These are phyloP conservation scores for Gambelia wislizenii DNA, from an alignment of 2,797 vertebrate genomes.

Conservation along the genomic window DNA sequence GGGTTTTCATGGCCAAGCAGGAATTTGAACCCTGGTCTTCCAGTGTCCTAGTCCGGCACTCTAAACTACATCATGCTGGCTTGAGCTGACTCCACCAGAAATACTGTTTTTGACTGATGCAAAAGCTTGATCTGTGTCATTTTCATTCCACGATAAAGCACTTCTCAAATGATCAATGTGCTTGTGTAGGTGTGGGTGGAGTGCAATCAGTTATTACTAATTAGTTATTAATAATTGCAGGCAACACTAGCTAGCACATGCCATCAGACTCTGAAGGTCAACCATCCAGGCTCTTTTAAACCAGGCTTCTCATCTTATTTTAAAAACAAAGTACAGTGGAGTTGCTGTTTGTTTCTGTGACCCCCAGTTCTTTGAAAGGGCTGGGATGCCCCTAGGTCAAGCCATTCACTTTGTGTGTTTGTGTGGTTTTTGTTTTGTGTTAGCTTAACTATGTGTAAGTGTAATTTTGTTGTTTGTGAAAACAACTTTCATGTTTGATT, in stretches of 20 bases:
- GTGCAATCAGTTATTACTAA: not conserved
- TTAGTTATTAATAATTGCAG: not conserved
- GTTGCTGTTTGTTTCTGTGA: not conserved
- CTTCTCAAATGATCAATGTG: not conserved
- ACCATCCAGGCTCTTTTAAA: not conserved
- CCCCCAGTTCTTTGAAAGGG: not conserved
- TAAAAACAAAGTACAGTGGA: not conserved
- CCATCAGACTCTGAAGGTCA: not conserved
- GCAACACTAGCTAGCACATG: not conserved
- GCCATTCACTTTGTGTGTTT: not conserved
- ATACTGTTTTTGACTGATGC: not conserved
- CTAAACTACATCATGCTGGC: too few relatives aligned
- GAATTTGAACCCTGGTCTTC: too few relatives aligned
- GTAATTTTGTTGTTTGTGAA: not conserved
- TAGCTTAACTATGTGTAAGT: too few relatives aligned
- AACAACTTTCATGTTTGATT: not conserved
- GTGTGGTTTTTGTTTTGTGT: not conserved
- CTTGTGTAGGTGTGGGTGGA: not conserved
- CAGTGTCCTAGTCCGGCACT: too few relatives aligned
- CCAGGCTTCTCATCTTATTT: not conserved
- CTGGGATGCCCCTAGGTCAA: not conserved
- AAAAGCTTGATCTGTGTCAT: not conserved
- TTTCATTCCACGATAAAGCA: not conserved
- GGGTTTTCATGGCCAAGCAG: too few relatives aligned
- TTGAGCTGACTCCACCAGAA: not conserved